These are phyloP conservation scores for Sander vitreus DNA, from an alignment of 2,113 vertebrate genomes.

Conservation along the genomic window DNA sequence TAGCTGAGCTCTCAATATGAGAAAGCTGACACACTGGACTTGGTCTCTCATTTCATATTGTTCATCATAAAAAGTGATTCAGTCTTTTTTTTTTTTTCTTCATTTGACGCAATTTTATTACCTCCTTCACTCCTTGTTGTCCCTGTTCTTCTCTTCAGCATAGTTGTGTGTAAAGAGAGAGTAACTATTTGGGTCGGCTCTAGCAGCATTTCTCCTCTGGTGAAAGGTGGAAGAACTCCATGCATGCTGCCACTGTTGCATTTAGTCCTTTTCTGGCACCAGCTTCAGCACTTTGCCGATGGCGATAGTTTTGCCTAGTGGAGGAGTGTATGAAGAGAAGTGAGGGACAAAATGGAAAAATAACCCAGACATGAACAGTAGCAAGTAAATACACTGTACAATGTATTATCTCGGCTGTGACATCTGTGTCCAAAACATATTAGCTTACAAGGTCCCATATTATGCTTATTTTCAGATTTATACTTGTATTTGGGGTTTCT, in stretches of 20 bases:
- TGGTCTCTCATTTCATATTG: slow-evolving; percentile 79
- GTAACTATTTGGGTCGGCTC: slow-evolving; percentile 91
- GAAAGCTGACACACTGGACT: slow-evolving; percentile 99
- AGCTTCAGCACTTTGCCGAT: slow-evolving; percentile 99
- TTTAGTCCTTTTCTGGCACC: slow-evolving; percentile 99
- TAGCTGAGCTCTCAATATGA: slow-evolving; percentile 99
- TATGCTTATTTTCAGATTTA: too few relatives aligned
- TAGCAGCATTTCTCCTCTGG: slow-evolving; percentile 90
- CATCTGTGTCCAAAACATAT: neutral
- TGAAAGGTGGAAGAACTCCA: slow-evolving; percentile 88
- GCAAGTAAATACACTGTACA: neutral
- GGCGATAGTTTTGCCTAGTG: slow-evolving; percentile 97
- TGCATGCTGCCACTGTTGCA: slow-evolving; percentile 77
- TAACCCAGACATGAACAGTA: neutral
- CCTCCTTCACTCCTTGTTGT: slow-evolving; percentile 57
- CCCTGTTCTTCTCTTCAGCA: slow-evolving; percentile 74
- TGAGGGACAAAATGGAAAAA: neutral
- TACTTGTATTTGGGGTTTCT: too few relatives aligned
- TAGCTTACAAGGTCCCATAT: neutral
- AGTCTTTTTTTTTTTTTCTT: slow-evolving; percentile 78
- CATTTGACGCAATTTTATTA: slow-evolving; percentile 65
- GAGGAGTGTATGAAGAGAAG: neutral
- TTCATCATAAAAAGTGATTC: slow-evolving; percentile 84
- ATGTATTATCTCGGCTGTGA: neutral
- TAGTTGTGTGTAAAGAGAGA: slow-evolving; percentile 90